Conservation (phyloP, 2,888 invertebrate species). For the Tridacna crocea region DNA sequence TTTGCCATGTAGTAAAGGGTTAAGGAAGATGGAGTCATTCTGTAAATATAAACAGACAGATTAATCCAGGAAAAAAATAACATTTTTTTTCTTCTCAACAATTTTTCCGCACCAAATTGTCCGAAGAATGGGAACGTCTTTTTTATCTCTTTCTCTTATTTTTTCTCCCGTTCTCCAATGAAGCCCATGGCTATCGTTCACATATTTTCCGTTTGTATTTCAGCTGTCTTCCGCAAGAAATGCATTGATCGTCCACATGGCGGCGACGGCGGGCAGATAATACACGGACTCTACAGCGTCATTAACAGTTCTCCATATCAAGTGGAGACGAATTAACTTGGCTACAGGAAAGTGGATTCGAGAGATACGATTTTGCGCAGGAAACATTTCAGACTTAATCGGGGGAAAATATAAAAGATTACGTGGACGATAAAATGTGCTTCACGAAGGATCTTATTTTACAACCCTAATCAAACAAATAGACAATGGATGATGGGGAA, state of each 20-base stretch:
- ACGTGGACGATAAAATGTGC: slow-evolving; percentile 1
- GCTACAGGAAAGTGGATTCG: slow-evolving; percentile 28
- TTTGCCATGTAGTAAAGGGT: no score
- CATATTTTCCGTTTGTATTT: slow-evolving; percentile 9
- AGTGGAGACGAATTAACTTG: slow-evolving; percentile 32
- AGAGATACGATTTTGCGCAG: slow-evolving; percentile 31
- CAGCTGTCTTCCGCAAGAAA: slow-evolving; percentile 14
- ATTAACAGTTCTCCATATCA: slow-evolving; percentile 15
- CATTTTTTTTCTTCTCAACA: no score
- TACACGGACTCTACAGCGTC: slow-evolving; percentile 15
- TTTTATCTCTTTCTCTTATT: no score
- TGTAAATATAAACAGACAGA: no score
- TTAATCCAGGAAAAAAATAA: no score
- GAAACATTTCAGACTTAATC: slow-evolving; percentile 33
- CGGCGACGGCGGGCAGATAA: background rate
- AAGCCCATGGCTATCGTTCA: background rate
- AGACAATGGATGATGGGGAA: no score
- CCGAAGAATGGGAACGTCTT: no score
- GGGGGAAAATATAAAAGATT: slow-evolving; percentile 10
- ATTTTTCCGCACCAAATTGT: no score
- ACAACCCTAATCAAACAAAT: background rate
- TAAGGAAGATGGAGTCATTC: no score
- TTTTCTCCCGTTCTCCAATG: no score
- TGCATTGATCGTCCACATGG: slow-evolving; percentile 2
- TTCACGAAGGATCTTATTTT: background rate